phyloP scores from a whole-genome alignment of 2,797 vertebrate species.

The Bradypus variegatus region DNA sequence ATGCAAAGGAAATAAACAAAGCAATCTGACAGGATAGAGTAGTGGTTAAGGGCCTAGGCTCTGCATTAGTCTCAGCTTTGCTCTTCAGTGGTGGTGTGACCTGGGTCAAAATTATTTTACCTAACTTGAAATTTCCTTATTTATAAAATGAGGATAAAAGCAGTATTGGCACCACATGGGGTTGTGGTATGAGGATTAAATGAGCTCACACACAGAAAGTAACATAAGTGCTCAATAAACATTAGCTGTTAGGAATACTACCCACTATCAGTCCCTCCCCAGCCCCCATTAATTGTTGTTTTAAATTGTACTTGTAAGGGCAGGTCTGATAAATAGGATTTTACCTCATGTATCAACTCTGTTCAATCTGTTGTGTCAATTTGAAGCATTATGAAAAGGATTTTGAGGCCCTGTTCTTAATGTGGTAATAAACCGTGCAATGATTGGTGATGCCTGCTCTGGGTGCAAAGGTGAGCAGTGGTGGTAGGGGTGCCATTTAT shows the following conservation, averaged over 20 bases:
- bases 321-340: neutral
- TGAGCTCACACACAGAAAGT: neutral
- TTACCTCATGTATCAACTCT: neutral
- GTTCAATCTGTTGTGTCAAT: neutral
- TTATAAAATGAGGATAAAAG: neutral
- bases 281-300: neutral
- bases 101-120: neutral
- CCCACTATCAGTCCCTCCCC: neutral
- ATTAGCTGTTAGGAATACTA: neutral
- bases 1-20: neutral
- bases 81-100: neutral
- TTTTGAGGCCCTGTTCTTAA: neutral
- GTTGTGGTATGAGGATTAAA: neutral
- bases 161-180: neutral
- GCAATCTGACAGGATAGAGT: neutral
- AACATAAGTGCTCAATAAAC: neutral
- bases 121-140: neutral
- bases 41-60: neutral
- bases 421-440: neutral
- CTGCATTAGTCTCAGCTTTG: neutral
- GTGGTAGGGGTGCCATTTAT: neutral
- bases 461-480: neutral
- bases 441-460: neutral
- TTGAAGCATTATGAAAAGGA: neutral
- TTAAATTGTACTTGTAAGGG: neutral